These are phyloP conservation scores for Heliconius ethilla DNA, from an alignment of 2,888 invertebrate genomes.

Conservation along the genomic window DNA sequence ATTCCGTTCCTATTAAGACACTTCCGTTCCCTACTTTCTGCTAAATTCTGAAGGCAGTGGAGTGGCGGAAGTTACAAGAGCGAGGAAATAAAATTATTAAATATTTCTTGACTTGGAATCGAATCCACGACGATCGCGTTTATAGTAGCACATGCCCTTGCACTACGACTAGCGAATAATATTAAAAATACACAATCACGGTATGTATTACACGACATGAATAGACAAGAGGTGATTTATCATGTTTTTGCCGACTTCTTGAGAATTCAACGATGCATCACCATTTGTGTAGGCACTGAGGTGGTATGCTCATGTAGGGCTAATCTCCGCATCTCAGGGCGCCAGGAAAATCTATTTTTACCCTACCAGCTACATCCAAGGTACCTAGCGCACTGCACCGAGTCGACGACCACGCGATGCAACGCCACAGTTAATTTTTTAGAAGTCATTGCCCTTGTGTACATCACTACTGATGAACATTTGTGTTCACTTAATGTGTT, in stretches of 20 bases:
- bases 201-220: conserved; percentile 31
- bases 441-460: conserved; percentile 70
- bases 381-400: conserved; percentile 58
- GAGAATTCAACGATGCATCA: conserved; percentile 37
- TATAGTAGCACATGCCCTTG: too few species aligned
- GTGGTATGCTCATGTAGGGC: conserved; percentile 36
- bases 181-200: conserved; percentile 28
- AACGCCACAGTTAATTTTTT: conserved; percentile 57
- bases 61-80: too few species aligned
- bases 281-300: conserved; percentile 37
- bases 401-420: conserved; percentile 29
- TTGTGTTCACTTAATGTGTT: conserved; percentile 45
- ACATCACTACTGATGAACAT: conserved; percentile 41
- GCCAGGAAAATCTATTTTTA: conserved; percentile 68
- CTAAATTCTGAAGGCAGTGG: too few species aligned
- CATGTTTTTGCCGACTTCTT: conserved; percentile 40
- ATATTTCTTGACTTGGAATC: too few species aligned
- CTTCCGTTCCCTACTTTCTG: too few species aligned
- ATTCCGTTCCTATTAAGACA: too few species aligned
- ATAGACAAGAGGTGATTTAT: conserved; percentile 41
- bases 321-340: conserved; percentile 47
- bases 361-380: conserved; percentile 50
- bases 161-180: conserved; percentile 7
- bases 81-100: too few species aligned
- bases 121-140: too few species aligned